Evolutionary conservation across 2,797 vertebrate genomes (phyloP), one percentile per base, ranked within the genome.

Genomic region (Scolopax rusticola): DNA sequence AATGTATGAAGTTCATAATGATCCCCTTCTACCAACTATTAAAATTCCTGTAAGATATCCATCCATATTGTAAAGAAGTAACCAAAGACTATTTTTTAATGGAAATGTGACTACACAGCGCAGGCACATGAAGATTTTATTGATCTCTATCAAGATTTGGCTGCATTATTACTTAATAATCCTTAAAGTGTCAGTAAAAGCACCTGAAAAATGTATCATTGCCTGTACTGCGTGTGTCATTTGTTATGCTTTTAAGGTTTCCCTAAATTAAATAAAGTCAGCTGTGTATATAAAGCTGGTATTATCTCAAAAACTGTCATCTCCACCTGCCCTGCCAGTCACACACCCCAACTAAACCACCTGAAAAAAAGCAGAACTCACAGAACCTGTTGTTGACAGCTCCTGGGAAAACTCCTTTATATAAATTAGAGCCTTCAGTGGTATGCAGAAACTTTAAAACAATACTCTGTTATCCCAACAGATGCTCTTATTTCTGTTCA

Each of bases 21-120:
- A 81, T 15, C 14, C 15, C 51, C 10, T 73, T 90, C 51, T 25
- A 59, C 2, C 24, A 65, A 5, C n/a, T 64, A 16, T 3, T 15
- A 73, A 73, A n/a, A 84, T 21, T 65, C n/a, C 53, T 33, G 3
- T 23, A 75, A 79, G 23, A 33, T 2, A 67, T 45, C 63, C 33
- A 86, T 30, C 19, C 64, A 28, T 30, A 85, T 21, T 2, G 3
- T 33, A 64, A 60, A 50, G 70, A 80, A 41, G 11, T 18, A 85
- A 67, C 8, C 50, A 71, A 77, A 75, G 12, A 50, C 16, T 63
- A 25, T 20, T 67, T 57, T 53, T 76, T 9, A 76, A 69, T 11
- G 23, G 32, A 67, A 77, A 73, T 0, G 0, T 14, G 1, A 64
- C 38, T 77, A 21, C 1, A 5, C 20, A 51, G 33, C 32, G 70